Evolutionary conservation across 2,113 vertebrate genomes (phyloP).

Genomic region (Alces alces): DNA sequence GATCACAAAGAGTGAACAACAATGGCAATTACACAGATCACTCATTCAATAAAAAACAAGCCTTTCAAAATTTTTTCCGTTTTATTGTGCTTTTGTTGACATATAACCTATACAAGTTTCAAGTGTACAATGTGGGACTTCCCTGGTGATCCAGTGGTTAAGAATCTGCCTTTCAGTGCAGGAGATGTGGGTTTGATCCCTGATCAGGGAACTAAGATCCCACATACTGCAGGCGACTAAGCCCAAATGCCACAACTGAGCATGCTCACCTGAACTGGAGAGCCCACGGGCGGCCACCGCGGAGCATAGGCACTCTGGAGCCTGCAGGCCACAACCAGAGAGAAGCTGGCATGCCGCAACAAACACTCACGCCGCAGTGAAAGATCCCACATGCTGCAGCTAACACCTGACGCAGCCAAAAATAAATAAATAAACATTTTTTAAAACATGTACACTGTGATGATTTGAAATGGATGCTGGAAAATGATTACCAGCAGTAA

Average conservation of each 20-base stretch:
- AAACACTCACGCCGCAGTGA: neutral
- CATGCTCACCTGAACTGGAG: neutral
- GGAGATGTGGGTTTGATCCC: neutral
- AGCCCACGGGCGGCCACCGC: neutral
- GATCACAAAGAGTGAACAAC: neutral
- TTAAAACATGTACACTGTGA: neutral
- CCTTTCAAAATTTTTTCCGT: neutral
- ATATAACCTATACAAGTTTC: neutral
- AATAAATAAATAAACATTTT: neutral
- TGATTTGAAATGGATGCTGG: neutral
- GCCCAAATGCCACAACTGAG: neutral
- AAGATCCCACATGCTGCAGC: neutral
- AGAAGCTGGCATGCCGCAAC: neutral
- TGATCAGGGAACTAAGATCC: neutral
- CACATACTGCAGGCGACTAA: neutral
- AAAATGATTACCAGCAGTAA: neutral
- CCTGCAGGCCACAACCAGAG: neutral
- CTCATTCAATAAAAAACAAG: neutral
- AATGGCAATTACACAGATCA: neutral
- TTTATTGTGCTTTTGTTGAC: neutral
- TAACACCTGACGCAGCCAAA: neutral
- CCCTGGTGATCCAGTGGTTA: neutral
- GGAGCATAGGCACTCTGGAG: neutral
- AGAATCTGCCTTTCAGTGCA: neutral
- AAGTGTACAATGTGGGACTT: neutral